Conservation (phyloP, 1,140 invertebrate genomes). For the Drosophila tropicalis region DNA sequence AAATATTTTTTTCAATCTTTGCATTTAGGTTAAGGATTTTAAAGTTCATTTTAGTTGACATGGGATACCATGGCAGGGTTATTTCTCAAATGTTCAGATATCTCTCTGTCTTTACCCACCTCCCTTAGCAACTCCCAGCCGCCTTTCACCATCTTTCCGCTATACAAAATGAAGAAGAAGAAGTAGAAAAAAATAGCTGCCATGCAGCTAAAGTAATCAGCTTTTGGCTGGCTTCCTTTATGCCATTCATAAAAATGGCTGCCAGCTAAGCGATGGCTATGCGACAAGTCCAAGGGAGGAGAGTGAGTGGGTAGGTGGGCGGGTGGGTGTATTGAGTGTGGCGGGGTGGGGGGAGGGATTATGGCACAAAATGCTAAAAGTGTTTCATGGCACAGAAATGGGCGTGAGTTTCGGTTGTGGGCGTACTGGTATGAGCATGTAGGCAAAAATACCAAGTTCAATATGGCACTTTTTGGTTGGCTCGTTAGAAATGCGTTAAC, state of each 20-base stretch:
- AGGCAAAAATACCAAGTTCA: conserved; percentile 21
- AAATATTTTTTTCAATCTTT: too few species aligned
- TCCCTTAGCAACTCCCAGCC: not conserved
- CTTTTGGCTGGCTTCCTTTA: conserved; percentile 29
- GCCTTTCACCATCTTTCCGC: not conserved
- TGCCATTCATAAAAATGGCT: conserved; percentile 33
- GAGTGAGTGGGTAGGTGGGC: conserved; percentile 5
- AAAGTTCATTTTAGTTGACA: too few species aligned
- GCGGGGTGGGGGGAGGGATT: conserved; percentile 18
- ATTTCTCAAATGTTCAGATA: not conserved
- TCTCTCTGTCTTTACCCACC: not conserved
- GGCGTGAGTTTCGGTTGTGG: not conserved
- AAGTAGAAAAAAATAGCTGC: conserved; percentile 5
- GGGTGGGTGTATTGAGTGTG: not conserved
- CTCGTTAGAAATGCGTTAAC: conserved; percentile 77
- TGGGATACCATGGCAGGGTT: too few species aligned
- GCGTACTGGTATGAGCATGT: not conserved
- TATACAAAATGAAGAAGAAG: not conserved
- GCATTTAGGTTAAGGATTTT: too few species aligned
- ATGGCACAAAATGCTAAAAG: conserved; percentile 47
- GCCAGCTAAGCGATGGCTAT: conserved; percentile 34
- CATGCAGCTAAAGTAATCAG: conserved; percentile 34
- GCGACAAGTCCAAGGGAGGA: conserved; percentile 10
- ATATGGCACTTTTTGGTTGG: conserved; percentile 31
- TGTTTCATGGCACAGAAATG: conserved; percentile 47